A percentile compares a stretch with the other conserved stretches of the same genome.
Evolutionary conservation across 2,888 invertebrate species (phyloP).

Genomic region (Phyllotreta striolata): DNA sequence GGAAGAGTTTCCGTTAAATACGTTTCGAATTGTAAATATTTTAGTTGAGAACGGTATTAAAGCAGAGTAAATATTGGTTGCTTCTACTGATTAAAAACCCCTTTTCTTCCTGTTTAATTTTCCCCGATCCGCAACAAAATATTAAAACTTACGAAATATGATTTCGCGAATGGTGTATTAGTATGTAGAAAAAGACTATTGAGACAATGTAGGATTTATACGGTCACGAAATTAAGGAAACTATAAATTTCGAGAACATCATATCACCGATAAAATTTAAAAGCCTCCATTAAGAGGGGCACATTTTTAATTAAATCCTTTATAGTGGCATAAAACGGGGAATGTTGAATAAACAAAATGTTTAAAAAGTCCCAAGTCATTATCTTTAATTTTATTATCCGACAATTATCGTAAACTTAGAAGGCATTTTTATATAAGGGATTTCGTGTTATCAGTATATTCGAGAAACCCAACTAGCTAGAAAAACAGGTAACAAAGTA

Average conservation of each 20-base stretch:
- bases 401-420: constrained; percentile 56
- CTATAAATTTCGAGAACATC: constrained; percentile 24
- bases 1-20: constrained; percentile 56
- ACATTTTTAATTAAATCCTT: constrained; percentile 36
- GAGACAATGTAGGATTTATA: constrained; percentile 1
- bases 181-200: neutral
- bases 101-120: constrained; percentile 46
- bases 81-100: constrained; percentile 52
- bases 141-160: constrained; percentile 20
- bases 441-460: constrained; percentile 51
- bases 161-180: constrained; percentile 3
- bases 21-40: constrained; percentile 56
- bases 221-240: constrained; percentile 10
- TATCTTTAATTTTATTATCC: constrained; percentile 55
- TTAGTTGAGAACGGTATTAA: constrained; percentile 52
- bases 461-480: constrained; percentile 49
- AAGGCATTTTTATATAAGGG: constrained; percentile 52
- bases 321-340: constrained; percentile 47
- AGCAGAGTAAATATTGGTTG: constrained; percentile 52
- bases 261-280: constrained; percentile 23
- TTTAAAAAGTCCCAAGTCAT: constrained; percentile 51
- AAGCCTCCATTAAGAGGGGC: constrained; percentile 34
- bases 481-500: too few species aligned
- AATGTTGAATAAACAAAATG: constrained; percentile 49
- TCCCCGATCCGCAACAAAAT: constrained; percentile 40